Percentiles rank a stretch among this genome's conserved stretches.
phyloP scores from a whole-genome alignment of 35 echinoderm and acorn worm genomes.

The Heliocidaris erythrogramma region DNA sequence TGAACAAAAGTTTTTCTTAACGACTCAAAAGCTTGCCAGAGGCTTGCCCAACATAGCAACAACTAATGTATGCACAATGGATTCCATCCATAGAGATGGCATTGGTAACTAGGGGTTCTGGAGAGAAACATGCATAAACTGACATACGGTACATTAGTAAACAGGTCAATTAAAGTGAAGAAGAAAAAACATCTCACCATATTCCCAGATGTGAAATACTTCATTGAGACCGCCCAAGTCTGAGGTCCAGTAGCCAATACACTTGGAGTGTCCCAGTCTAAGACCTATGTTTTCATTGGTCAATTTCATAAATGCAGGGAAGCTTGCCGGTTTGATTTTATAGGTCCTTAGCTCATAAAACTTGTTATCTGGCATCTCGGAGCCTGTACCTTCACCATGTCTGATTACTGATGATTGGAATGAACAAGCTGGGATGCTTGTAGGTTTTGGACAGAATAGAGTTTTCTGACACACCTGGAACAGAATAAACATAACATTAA shows the following conservation, averaged over 20 bases:
- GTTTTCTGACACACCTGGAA: neutral
- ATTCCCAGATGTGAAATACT: conserved; percentile 92
- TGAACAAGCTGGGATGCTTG: neutral
- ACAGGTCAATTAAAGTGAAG: too few species aligned
- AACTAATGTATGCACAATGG: too few species aligned
- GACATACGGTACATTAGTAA: too few species aligned
- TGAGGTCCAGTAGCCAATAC: conserved; percentile 80
- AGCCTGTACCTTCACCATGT: neutral
- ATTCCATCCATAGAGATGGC: too few species aligned
- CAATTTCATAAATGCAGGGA: conserved; percentile 66
- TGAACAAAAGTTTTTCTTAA: too few species aligned
- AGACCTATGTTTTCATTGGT: conserved; percentile 77
- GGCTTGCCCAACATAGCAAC: too few species aligned
- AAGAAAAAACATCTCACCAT: conserved; percentile 60
- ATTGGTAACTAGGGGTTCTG: too few species aligned
- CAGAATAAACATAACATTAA: neutral
- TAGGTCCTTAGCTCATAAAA: conserved; percentile 86
- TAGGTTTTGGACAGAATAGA: neutral
- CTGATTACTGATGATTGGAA: neutral
- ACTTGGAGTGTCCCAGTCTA: conserved; percentile 73
- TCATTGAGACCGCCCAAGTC: conserved; percentile 87
- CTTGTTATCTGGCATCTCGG: conserved; percentile 22
- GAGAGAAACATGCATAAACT: too few species aligned
- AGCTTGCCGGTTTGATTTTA: conserved; percentile 60
- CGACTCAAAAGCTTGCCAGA: too few species aligned